Evolutionary conservation across 2,797 vertebrate genomes (phyloP).

Genomic region (Crax fasciolata): DNA sequence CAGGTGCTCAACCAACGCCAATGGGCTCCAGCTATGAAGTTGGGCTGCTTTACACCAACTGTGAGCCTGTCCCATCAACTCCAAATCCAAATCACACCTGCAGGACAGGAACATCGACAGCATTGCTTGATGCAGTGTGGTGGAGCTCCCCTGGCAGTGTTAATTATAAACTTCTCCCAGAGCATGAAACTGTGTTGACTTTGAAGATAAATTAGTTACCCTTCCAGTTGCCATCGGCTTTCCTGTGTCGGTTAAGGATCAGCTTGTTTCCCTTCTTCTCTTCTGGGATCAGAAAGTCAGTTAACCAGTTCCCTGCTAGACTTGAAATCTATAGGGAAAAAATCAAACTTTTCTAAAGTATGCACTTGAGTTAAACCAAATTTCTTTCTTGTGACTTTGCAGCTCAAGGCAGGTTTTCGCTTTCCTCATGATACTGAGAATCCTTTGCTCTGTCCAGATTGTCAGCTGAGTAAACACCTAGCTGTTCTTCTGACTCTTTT

Average conservation of each 20-base stretch:
- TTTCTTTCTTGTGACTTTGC: neutral
- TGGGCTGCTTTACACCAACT: neutral
- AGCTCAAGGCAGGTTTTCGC: neutral
- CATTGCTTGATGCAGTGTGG: neutral
- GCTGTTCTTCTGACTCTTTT: no score
- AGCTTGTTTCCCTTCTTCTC: neutral
- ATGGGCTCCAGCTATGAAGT: neutral
- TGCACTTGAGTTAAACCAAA: neutral
- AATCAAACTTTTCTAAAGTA: neutral
- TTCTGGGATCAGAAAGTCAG: neutral
- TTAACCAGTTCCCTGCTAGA: neutral
- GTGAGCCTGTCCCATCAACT: neutral
- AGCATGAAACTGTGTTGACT: neutral
- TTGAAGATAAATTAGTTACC: conserved; percentile 33
- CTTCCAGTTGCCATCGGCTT: neutral
- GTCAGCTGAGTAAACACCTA: no score
- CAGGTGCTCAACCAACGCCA: rapidly evolving
- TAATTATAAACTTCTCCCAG: neutral
- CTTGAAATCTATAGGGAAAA: neutral
- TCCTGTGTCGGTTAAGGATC: neutral
- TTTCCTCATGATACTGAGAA: neutral
- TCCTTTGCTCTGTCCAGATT: neutral
- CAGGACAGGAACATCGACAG: neutral
- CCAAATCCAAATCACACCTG: neutral
- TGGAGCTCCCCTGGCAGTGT: neutral